Evolutionary conservation across 1,140 invertebrate species (phyloP), one percentile per base, ranked within the genome.

Genomic region (Magallana ariakensis): DNA sequence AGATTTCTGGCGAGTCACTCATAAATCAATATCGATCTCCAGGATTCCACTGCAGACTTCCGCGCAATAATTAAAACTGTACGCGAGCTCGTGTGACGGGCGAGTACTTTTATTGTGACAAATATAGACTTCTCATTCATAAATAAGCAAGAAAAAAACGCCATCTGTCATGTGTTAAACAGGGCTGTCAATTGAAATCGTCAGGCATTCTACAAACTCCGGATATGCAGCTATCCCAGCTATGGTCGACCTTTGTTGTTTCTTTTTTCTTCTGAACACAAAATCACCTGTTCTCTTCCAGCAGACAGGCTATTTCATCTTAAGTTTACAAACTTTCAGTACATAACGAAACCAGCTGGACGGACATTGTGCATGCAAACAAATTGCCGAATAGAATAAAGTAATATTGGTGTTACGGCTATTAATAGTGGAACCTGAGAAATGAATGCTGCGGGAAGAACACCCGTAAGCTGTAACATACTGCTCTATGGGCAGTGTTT

Each of bases 101-200:
- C 66, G 9, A 75, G 66, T 75, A 75, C 66, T 75, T 75, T 75
- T 75, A 26, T 75, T 75, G 22, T 75, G 22, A 75, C 66, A 75
- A 75, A 75, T 75, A 75, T 75, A 75, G 66, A 26, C 66, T 13
- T 75, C 66, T 75, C 66, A 75, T 75, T 75, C 66, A 75, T 75
- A 75, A 75, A 22, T 26, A 75, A 75, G 22, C 66, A 33, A 26
- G 22, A 33, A 75, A 46, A n/a, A 13, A 75, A 26, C 9, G 19
- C 66, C 66, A 75, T 75, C 22, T 13, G 66, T 75, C 66, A 75
- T 75, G 9, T 26, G 66, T 75, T 75, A 75, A 75, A 75, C 66
- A 33, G 66, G 66, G 22, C 66, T 75, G 66, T 75, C 66, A 75
- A 75, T 75, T 75, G 22, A 13, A 75, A 75, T 75, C 66, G 10